Percentiles rank a stretch among this genome's conserved stretches.
These are phyloP conservation scores for Sebastiscus tertius DNA, from an alignment of 2,797 vertebrate species.

Conservation along the genomic window DNA sequence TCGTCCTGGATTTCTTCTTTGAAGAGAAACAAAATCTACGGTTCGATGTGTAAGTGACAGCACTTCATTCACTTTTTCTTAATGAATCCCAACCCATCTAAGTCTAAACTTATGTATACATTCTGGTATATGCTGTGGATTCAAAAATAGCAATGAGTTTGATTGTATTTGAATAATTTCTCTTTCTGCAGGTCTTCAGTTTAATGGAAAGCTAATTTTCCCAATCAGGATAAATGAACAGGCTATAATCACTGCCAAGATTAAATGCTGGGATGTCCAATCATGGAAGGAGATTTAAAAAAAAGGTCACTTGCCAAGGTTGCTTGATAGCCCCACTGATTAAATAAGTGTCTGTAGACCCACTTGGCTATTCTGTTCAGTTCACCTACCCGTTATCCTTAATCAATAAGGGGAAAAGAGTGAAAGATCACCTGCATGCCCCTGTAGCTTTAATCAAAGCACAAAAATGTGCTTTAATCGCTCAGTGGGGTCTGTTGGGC, in stretches of 20 bases:
- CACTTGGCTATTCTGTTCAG: constrained; percentile 33
- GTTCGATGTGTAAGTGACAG: constrained; percentile 93
- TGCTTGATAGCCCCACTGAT: constrained; percentile 29
- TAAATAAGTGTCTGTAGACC: constrained; percentile 30
- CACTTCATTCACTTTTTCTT: neutral
- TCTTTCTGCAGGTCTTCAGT: constrained; percentile 2
- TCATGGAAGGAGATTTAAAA: constrained; percentile 1
- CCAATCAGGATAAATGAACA: constrained; percentile 17
- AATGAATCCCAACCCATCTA: neutral
- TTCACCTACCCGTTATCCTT: constrained; percentile 18
- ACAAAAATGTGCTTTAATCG: neutral
- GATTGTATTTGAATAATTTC: constrained; percentile 40
- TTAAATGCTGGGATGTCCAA: constrained; percentile 23
- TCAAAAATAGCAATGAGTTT: neutral
- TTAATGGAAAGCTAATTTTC: constrained; percentile 24
- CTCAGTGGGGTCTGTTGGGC: neutral
- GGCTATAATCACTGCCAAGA: constrained; percentile 13
- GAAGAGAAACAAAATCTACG: constrained; percentile 98
- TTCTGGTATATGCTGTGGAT: neutral
- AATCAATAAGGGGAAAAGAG: constrained; percentile 28
- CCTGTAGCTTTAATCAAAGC: constrained; percentile 39
- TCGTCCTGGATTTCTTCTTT: constrained; percentile 97
- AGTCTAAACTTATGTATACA: neutral
- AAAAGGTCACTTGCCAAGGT: constrained; percentile 12
- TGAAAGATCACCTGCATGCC: constrained; percentile 20